Base-by-base conservation (phyloP, 2,797 vertebrate genomes). In the Microctenopoma steveboyesi region DNA sequence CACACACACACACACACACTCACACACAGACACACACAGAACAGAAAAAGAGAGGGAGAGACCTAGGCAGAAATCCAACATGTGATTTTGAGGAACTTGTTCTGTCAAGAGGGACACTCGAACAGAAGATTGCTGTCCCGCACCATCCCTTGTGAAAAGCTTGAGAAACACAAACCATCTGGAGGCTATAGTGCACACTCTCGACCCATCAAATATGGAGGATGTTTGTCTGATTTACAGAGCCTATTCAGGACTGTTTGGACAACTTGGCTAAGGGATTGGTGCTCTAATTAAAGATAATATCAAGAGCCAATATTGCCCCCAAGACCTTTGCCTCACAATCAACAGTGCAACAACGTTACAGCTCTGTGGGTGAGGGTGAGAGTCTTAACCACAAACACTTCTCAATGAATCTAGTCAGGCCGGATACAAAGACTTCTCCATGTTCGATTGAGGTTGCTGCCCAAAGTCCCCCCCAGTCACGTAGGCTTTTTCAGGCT, bases 231-330 rank as follows among this genome's bases (percentile, higher is more conserved):
- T 92, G 91, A 90, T 89, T 94, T 93, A 92, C 86, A 69, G 70
- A 62, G 77, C 86, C 88, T 90, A 90, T 93, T 93, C 92, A 91
- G 86, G 74, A 79, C 82, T 94, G 93, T 94, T 94, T 94, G 90
- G 91, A 92, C 89, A 93, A 93, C 90, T 94, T 84, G 84, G 89
- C 69, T 84, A 86, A 89, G 80, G 91, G 92, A 94, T 93, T 87
- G 86, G 84, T 49, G 82, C 86, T 87, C 93, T 94, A 93, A 94
- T 95, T 94, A 94, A 95, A 94, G 90, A 95, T 94, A 94, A 95
- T 93, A 95, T 91, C 86, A 88, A 86, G 86, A 85, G 81, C 79
- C 92, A 93, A 92, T 91, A 83, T 93, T 72, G 73, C 85, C 81
- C 78, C 78, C 50, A 79, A 88, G 88, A 92, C 91, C 86, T 76